A percentile compares a stretch with the other conserved stretches of the same genome.
These are phyloP conservation scores for Lophotis ruficrista DNA, from an alignment of 2,113 vertebrate species.

Conservation along the genomic window DNA sequence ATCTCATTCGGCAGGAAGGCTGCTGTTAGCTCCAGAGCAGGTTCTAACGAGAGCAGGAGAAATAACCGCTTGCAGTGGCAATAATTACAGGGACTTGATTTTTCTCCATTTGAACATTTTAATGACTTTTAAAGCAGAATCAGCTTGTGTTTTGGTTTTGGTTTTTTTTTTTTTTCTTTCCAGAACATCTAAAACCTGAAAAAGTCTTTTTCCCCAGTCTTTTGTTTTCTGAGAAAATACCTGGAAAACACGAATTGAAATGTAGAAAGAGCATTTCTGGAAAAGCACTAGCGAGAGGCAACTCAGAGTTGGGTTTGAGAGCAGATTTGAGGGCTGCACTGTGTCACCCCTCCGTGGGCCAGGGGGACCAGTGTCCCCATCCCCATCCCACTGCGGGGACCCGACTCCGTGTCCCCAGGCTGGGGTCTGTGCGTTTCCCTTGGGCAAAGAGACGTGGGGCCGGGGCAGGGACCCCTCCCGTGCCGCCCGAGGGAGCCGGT, in stretches of 20 bases:
- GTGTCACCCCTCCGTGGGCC: neutral
- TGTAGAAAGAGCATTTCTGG: neutral
- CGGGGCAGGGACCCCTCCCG: accelerated
- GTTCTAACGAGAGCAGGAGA: neutral
- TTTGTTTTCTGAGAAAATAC: neutral
- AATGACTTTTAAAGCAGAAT: conserved; percentile 6
- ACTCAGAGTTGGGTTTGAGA: neutral
- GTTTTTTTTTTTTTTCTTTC: neutral
- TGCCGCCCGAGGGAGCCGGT: neutral
- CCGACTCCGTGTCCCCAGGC: accelerated
- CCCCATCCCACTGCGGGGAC: too few species aligned
- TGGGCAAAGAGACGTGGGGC: neutral
- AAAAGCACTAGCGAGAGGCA: accelerated
- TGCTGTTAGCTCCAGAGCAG: neutral
- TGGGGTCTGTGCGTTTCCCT: accelerated
- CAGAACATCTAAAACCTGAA: neutral
- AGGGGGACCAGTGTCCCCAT: neutral
- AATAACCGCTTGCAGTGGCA: neutral
- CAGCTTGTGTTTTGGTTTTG: neutral
- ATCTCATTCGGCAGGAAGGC: neutral
- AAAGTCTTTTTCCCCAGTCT: neutral
- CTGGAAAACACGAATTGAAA: neutral
- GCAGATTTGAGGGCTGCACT: neutral
- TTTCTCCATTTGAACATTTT: neutral
- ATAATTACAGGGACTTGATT: neutral